Conservation (phyloP, 92 coral and sea anemone species). For the Galaxea fascicularis region DNA sequence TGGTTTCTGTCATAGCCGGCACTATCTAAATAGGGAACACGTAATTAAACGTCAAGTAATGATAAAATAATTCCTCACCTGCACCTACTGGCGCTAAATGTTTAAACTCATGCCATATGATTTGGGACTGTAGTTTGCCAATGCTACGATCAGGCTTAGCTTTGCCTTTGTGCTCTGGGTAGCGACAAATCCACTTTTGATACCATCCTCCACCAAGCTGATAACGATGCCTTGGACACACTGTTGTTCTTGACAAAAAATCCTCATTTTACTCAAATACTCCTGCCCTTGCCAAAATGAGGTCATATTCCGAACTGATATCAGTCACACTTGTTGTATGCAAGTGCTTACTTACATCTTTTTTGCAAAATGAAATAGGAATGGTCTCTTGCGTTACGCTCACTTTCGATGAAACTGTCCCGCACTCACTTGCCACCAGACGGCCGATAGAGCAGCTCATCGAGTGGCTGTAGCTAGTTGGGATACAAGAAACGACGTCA, state of each 20-base stretch:
- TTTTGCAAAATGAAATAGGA: slow-evolving; percentile 53
- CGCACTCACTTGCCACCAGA: slow-evolving; percentile 40
- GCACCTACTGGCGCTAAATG: slow-evolving; percentile 45
- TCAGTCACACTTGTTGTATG: slow-evolving; percentile 18
- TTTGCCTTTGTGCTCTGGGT: slow-evolving; percentile 50
- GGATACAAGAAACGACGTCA: too few species aligned
- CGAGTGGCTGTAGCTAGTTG: slow-evolving; percentile 39
- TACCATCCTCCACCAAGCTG: slow-evolving; percentile 62
- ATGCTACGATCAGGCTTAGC: slow-evolving; percentile 42
- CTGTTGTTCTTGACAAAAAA: slow-evolving; percentile 35
- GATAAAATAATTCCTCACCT: slow-evolving; percentile 32
- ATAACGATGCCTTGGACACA: slow-evolving; percentile 61
- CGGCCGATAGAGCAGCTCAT: slow-evolving; percentile 47
- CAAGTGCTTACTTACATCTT: slow-evolving; percentile 59
- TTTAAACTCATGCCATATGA: neutral
- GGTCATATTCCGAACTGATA: slow-evolving; percentile 32
- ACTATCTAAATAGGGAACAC: too few species aligned
- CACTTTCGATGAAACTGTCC: too few species aligned
- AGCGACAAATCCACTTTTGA: slow-evolving; percentile 45
- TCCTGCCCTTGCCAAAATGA: slow-evolving; percentile 58
- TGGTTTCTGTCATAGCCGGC: too few species aligned
- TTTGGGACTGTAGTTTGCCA: slow-evolving; percentile 12
- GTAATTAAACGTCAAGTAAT: slow-evolving; percentile 7
- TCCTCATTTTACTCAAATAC: slow-evolving; percentile 55
- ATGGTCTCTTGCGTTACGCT: slow-evolving; percentile 32